Evolutionary conservation across 2,888 invertebrate species (phyloP).

Genomic region (Amphipoea lucens): DNA sequence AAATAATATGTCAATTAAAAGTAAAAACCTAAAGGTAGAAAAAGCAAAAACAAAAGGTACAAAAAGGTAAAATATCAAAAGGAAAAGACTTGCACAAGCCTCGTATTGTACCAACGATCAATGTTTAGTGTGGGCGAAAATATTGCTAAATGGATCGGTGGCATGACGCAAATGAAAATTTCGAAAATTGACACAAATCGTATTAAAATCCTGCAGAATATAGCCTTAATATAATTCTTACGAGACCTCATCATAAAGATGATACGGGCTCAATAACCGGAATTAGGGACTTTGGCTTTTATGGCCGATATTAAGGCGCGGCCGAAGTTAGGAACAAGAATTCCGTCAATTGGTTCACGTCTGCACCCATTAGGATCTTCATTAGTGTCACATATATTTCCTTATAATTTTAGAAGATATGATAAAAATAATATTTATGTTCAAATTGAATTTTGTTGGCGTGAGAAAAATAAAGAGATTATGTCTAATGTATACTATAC

Average conservation of each 20-base stretch:
- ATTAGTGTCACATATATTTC: slow-evolving; percentile 51
- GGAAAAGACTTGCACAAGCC: no score
- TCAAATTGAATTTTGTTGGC: slow-evolving; percentile 21
- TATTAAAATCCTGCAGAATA: slow-evolving; percentile 20
- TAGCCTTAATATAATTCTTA: slow-evolving; percentile 10
- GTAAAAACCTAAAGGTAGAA: no score
- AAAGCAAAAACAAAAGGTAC: no score
- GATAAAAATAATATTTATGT: slow-evolving; percentile 42
- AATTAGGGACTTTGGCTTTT: slow-evolving; percentile 47
- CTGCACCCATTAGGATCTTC: slow-evolving; percentile 31
- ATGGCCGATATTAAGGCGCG: slow-evolving; percentile 29
- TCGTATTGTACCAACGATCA: background rate
- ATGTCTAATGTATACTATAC: no score
- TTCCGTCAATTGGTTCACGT: slow-evolving; percentile 31
- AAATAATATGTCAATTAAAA: no score
- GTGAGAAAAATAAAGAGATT: slow-evolving; percentile 3
- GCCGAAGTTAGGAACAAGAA: slow-evolving; percentile 24
- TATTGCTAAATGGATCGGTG: background rate
- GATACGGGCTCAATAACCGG: slow-evolving; percentile 41
- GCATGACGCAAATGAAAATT: background rate
- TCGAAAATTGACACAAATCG: background rate
- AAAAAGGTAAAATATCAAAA: no score
- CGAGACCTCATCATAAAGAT: slow-evolving; percentile 32
- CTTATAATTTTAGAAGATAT: slow-evolving; percentile 29
- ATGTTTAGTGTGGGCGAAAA: slow-evolving; percentile 9